Evolutionary conservation across 1,140 invertebrate species (phyloP), one percentile per base, ranked within the genome.

Genomic region (Apis dorsata): DNA sequence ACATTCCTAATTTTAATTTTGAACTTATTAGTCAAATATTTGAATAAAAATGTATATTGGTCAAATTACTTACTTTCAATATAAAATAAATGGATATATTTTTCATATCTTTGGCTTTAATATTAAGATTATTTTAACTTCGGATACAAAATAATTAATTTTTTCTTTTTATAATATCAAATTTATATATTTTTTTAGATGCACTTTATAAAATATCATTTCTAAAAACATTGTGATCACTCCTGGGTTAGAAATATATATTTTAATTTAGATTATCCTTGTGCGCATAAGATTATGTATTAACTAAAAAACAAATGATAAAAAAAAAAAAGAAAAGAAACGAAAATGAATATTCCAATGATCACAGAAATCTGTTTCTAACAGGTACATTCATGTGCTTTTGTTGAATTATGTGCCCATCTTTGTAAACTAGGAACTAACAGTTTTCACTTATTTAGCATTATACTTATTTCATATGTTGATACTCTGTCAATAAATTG

Each of bases 341-440:
- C 21, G 51, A 57, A 71, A 34, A 8, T 21, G 34, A 75, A 82
- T 72, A 65, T 69, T 72, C 55, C 70, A 84, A 70, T 77, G 51
- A 85, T 85, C 84, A 85, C 81, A 79, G 75, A 65, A 73, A 83
- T 83, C 72, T 60, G 82, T 59, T 79, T 66, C 13, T 8, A 76
- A 85, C 83, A 86, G 81, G 81, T 80, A 87, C 77, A 44, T 86
- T 65, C 51, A 51, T 86, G 72, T 86, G 76, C 82, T 70, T 83
- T 83, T 75, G 80, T 85, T 85, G 57, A 57, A 11, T 85, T 24
- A 63, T 78, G 80, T 91, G 90, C 90, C 91, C 88, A 91, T 88
- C 86, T 86, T 74, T 70, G 77, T 88, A 90, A 91, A 87, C 90
- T 91, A 91, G 91, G 89, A 92, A 91, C 90, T 89, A 89, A 88